Base-by-base conservation (phyloP, 2,797 vertebrate species). In the Etheostoma perlongum region DNA sequence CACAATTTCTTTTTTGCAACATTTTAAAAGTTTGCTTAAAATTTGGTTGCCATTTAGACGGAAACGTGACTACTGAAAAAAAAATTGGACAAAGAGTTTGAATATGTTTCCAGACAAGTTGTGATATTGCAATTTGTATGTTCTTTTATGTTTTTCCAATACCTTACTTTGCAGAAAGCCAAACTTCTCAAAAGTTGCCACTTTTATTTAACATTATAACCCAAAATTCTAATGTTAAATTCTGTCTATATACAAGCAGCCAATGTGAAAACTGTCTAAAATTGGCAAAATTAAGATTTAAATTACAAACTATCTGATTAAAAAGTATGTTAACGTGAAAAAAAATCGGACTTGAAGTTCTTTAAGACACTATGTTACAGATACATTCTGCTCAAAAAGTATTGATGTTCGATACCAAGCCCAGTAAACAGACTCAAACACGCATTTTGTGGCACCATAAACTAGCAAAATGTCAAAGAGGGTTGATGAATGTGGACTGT, bases 401-500 rank as follows among this genome's bases (percentile, higher is more conserved):
- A 40, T 6, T 1, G 18, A 10, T 11, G 4, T 19, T 68, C 1
- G 1, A 67, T 8, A 19, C 15, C 51, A 49, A 68, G 19, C 7
- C 10, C 46, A 42, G 8, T 23, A 27, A 53, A 49, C 5, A 21
- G 15, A 61, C 7, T 30, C 15, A 49, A 67, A 46, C 18, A 14
- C 48, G 12, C 19, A 18, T 51, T 60, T 27, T 58, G 21, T 51
- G 13, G 19, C 52, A 58, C 11, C 60, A 14, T 19, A 25, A 46
- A 36, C 8, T 6, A 15, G 8, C 21, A 25, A 64, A 71, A 61
- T 61, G 25, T 67, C 49, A 65, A 19, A 72, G 1, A 51, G 62
- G 51, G 53, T 40, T 53, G 27, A 60, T 8, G 23, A 4, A n/a
- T 19, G 74, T 46, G 27, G 21, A 40, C 48, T 27, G 61, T 42